These are phyloP conservation scores for Cephonodes hylas DNA, from an alignment of 2,888 invertebrate species.

Conservation along the genomic window DNA sequence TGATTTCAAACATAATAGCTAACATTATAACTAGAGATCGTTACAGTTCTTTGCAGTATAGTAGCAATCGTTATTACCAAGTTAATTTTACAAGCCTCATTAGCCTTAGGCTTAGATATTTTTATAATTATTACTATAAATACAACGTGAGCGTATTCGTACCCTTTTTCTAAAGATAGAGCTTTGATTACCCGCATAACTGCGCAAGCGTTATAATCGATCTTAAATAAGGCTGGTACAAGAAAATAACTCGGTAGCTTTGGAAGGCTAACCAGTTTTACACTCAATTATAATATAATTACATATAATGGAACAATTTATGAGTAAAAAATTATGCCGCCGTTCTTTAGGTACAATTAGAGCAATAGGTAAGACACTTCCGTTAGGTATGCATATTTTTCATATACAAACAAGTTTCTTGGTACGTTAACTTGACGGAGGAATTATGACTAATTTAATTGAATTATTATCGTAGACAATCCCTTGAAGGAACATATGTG, in stretches of 20 bases:
- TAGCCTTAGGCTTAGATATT: neutral
- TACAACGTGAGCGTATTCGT: neutral
- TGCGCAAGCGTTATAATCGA: constrained; percentile 7
- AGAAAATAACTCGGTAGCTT: neutral
- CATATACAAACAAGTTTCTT: too few species aligned
- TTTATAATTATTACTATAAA: neutral
- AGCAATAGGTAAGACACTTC: neutral
- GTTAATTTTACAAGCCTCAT: neutral
- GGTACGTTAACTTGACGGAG: too few species aligned
- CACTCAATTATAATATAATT: neutral
- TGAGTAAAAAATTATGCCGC: neutral
- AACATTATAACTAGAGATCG: too few species aligned
- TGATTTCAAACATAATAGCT: too few species aligned
- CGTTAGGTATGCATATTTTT: neutral
- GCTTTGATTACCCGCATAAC: constrained; percentile 5
- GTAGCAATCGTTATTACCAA: too few species aligned
- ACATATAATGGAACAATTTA: neutral
- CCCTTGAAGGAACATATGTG: too few species aligned
- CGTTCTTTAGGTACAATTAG: neutral
- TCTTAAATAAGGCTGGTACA: constrained; percentile 2
- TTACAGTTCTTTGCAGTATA: too few species aligned
- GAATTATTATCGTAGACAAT: too few species aligned
- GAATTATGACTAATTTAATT: too few species aligned
- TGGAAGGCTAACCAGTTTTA: constrained; percentile 2
- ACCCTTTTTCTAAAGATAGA: neutral